These are phyloP conservation scores for Parascotia fuliginaria DNA, from an alignment of 2,888 invertebrate genomes.

Conservation along the genomic window DNA sequence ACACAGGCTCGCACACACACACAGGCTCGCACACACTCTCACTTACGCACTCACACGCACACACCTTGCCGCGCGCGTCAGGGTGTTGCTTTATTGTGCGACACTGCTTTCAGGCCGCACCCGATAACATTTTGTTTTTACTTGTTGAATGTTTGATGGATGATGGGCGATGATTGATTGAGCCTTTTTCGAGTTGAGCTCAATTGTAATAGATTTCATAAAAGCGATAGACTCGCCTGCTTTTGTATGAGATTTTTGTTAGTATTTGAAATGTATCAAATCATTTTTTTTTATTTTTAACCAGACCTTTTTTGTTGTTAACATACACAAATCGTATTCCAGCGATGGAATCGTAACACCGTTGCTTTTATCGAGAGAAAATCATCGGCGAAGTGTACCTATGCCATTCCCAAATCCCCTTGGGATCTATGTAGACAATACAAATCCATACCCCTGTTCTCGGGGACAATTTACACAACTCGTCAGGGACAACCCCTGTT, in stretches of 20 bases:
- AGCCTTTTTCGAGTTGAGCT: constrained; percentile 61
- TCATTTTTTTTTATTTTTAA: constrained; percentile 36
- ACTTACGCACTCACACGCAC: constrained; percentile 40
- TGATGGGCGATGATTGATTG: constrained; percentile 80
- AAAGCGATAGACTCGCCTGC: constrained; percentile 43
- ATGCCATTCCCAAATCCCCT: constrained; percentile 43
- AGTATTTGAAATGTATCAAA: constrained; percentile 32
- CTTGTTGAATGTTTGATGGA: constrained; percentile 85
- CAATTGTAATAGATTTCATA: constrained; percentile 69
- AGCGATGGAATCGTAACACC: constrained; percentile 6
- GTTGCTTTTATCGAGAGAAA: constrained; percentile 24
- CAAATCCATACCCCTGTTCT: constrained; percentile 46
- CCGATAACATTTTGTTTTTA: constrained; percentile 83
- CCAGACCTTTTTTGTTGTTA: constrained; percentile 16
- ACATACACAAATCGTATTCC: constrained; percentile 5
- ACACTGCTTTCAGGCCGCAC: constrained; percentile 62
- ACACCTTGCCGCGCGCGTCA: constrained; percentile 55
- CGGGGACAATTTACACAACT: constrained; percentile 53
- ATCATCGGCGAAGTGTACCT: constrained; percentile 45
- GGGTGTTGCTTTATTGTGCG: constrained; percentile 71
- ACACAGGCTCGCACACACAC: constrained; percentile 43
- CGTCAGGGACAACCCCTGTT: constrained; percentile 55
- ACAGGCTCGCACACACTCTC: constrained; percentile 23
- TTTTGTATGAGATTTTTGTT: constrained; percentile 46
- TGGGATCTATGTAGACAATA: constrained; percentile 41